These are phyloP conservation scores for Corapipo altera DNA, from an alignment of 2,113 vertebrate species.

Conservation along the genomic window DNA sequence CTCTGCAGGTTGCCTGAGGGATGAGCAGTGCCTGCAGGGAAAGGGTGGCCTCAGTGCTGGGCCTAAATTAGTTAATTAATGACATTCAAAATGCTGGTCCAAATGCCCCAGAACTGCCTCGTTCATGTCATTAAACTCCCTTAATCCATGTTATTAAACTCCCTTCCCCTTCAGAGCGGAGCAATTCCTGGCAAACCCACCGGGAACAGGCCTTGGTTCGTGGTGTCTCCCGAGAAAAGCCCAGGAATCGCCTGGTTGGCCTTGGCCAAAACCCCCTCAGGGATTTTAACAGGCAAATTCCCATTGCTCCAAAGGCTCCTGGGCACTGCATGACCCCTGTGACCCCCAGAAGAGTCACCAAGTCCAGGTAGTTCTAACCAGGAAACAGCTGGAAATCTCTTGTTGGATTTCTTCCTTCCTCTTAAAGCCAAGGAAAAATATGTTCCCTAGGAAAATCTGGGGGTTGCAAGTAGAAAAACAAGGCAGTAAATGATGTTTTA, in stretches of 20 bases:
- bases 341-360: background rate
- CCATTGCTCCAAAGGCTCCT: background rate
- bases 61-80: too few relatives aligned
- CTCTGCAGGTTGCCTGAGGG: background rate
- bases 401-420: background rate
- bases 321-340: background rate
- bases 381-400: background rate
- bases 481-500: background rate
- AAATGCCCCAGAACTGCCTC: background rate
- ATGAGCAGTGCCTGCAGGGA: background rate
- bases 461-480: background rate
- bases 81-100: background rate
- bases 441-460: background rate
- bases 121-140: background rate
- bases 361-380: accelerated
- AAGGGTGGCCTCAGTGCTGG: background rate
- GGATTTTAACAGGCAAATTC: background rate
- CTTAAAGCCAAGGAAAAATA: background rate
- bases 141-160: background rate
- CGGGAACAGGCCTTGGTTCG: background rate
- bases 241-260: background rate
- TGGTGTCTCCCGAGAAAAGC: too few relatives aligned
- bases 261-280: background rate
- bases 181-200: accelerated
- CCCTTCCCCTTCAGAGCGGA: background rate